Evolutionary conservation across 2,113 vertebrate genomes (phyloP).

Genomic region (Pygoscelis adeliae): DNA sequence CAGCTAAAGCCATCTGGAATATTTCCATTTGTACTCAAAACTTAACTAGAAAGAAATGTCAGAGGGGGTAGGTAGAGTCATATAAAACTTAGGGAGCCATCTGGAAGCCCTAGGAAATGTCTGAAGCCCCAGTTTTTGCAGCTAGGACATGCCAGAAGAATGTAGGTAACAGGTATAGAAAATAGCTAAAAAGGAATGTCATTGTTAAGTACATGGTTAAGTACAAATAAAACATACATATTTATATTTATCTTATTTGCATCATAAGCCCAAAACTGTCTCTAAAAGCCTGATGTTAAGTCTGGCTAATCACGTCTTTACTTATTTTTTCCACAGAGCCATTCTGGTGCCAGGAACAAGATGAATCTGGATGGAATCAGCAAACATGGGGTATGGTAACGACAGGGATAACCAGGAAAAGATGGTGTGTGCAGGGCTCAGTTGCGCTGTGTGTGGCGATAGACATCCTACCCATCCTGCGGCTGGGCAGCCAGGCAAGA

Average conservation of each 20-base stretch:
- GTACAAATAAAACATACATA: neutral
- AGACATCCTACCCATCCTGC: too few relatives aligned
- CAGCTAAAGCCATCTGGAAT: slow-evolving; percentile 57
- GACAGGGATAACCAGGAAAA: neutral
- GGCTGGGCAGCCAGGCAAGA: neutral
- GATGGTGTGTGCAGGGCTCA: neutral
- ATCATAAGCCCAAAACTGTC: neutral
- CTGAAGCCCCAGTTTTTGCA: neutral
- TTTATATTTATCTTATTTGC: neutral
- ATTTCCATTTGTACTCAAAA: slow-evolving; percentile 55
- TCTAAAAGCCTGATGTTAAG: neutral
- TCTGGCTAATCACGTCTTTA: neutral
- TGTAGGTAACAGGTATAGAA: neutral
- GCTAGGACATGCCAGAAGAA: neutral
- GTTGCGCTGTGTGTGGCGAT: rapidly evolving
- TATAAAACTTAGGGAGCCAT: slow-evolving; percentile 12
- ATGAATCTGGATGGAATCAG: neutral
- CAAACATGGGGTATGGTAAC: neutral
- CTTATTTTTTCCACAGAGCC: neutral
- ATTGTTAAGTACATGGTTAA: neutral
- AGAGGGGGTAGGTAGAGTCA: slow-evolving; percentile 25
- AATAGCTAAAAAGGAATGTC: neutral
- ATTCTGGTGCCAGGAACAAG: neutral
- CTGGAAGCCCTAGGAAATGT: slow-evolving; percentile 20
- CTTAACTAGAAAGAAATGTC: slow-evolving; percentile 42